Evolutionary conservation across 2,888 invertebrate genomes (phyloP), one percentile per base, ranked within the genome.

Genomic region (Synanthedon andrenaeformis): DNA sequence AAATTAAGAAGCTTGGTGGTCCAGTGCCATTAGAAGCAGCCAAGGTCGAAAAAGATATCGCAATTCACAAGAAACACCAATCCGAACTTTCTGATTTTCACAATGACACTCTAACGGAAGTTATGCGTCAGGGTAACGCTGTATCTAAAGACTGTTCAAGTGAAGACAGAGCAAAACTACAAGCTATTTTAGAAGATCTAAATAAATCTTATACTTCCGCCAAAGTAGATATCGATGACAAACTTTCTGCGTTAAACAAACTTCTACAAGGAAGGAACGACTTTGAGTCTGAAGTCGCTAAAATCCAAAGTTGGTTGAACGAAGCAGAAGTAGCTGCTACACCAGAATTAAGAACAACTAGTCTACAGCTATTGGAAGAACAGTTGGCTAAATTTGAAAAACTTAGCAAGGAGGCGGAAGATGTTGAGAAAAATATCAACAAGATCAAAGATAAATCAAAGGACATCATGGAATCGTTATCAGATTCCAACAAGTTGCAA

Each of bases 301-400:
- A 92, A 65, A 93, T 95, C 70, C 92, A 94, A 59, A 92, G 94
- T 64, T 98, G 97, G 97, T 86, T 97, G 45, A 94, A 95, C 62
- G 95, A 97, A 81, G 95, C 95, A 35, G 96, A 97, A 77, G 94
- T 95, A 0, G 93, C 94, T 3, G 93, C 94, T 1, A 92, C 94
- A 10, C 91, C 93, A 41, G 96, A 96, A 67, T 85, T 96, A 3
- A 90, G 95, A 49, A 91, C 93, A 17, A 92, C 94, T 1, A 95
- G 92, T 66, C 88, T 96, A 17, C 94, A 95, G 62, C 90, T 96
- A 0, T 81, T 97, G 35, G 94, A 96, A 74, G 96, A 97, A 77
- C 96, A 97, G 70, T 80, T 96, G 49, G 90, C 91, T n/a, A 96
- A 96, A 82, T 96, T 95, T 67, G 92, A 93, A 61, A 93, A 92